Evolutionary conservation across 1,140 invertebrate species (phyloP).

Genomic region (Pectinophora gossypiella): DNA sequence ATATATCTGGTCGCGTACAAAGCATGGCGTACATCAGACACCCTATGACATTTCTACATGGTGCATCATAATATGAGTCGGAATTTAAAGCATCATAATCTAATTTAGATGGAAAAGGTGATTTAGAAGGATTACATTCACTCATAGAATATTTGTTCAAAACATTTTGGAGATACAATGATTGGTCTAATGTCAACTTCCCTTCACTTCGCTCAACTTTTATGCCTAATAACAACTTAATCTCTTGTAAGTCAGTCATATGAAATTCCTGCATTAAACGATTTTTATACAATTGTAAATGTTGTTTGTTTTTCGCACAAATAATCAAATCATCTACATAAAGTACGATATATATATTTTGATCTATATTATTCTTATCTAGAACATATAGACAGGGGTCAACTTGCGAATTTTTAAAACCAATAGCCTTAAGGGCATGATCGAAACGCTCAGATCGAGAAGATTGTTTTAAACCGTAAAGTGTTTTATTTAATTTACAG

Average conservation of each 20-base stretch:
- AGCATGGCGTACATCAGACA: slow-evolving; percentile 44
- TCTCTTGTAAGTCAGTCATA: slow-evolving; percentile 9
- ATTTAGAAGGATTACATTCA: slow-evolving; percentile 22
- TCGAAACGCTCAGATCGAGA: slow-evolving; percentile 6
- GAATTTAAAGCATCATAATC: slow-evolving; percentile 26
- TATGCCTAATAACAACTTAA: slow-evolving; percentile 17
- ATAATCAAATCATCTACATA: no score
- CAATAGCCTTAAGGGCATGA: background rate
- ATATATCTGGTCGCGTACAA: slow-evolving; percentile 41
- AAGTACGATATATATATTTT: slow-evolving; percentile 20
- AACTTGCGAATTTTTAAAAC: background rate
- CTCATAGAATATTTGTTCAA: slow-evolving; percentile 32
- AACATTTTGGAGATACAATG: slow-evolving; percentile 15
- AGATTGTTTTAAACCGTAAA: slow-evolving; percentile 39
- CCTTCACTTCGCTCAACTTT: slow-evolving; percentile 17
- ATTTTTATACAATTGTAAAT: slow-evolving; percentile 3
- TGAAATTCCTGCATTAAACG: slow-evolving; percentile 10
- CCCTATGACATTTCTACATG: slow-evolving; percentile 35
- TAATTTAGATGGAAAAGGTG: slow-evolving; percentile 24
- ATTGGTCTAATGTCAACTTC: slow-evolving; percentile 19
- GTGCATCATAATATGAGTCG: slow-evolving; percentile 22
- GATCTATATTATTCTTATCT: slow-evolving; percentile 17
- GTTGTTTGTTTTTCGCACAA: background rate
- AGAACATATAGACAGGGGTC: slow-evolving; percentile 9
- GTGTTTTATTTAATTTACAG: slow-evolving; percentile 14